Percentiles rank a stretch among this genome's conserved stretches.
These are phyloP conservation scores for Clusia tigrina DNA, from an alignment of 2,888 invertebrate species.

Conservation along the genomic window DNA sequence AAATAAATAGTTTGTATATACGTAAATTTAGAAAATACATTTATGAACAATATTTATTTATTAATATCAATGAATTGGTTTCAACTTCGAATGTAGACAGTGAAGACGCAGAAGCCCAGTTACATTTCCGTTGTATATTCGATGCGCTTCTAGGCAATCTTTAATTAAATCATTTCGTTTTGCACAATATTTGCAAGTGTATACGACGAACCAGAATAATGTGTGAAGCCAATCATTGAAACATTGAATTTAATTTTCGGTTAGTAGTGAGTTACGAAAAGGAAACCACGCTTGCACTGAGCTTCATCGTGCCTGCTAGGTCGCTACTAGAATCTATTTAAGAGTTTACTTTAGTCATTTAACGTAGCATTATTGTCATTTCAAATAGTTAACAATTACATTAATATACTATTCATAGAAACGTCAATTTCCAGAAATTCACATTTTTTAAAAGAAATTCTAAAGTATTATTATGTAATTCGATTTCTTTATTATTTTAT, in stretches of 20 bases:
- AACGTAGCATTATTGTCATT: conserved; percentile 59
- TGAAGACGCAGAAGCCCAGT: background rate
- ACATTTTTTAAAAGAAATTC: background rate
- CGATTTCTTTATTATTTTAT: background rate
- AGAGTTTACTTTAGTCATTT: conserved; percentile 15
- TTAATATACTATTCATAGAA: conserved; percentile 28
- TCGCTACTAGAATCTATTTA: conserved; percentile 5
- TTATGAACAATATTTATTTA: conserved; percentile 23
- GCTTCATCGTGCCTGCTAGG: conserved; percentile 8
- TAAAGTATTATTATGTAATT: background rate
- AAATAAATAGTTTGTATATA: conserved; percentile 40
- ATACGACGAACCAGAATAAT: too few species aligned
- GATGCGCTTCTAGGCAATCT: too few species aligned
- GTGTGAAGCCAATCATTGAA: too few species aligned
- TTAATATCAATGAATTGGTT: background rate
- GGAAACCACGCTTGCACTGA: background rate
- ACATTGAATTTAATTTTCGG: too few species aligned
- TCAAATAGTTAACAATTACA: conserved; percentile 61
- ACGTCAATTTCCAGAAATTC: background rate
- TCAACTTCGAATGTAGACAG: background rate
- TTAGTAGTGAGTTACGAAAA: too few species aligned
- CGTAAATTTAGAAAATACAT: conserved; percentile 41
- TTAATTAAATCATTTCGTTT: too few species aligned
- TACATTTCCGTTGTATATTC: too few species aligned
- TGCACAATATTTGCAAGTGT: too few species aligned